Conservation (phyloP, 2,888 invertebrate species). For the Platycheirus albimanus region DNA sequence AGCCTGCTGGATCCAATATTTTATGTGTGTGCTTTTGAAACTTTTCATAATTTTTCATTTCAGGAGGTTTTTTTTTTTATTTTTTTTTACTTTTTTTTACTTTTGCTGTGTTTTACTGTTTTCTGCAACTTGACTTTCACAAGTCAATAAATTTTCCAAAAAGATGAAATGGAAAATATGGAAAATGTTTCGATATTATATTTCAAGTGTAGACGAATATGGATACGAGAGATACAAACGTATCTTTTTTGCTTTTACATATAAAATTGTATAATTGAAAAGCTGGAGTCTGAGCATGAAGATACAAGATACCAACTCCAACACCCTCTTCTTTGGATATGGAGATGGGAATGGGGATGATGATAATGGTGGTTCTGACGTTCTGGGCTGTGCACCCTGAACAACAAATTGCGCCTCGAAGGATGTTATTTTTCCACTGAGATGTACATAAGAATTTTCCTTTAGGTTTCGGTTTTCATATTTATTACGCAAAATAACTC, state of each 20-base stretch:
- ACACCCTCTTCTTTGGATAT: not conserved
- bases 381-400: not conserved
- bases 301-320: not conserved
- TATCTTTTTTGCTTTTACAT: not conserved
- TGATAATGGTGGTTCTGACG: too few relatives aligned
- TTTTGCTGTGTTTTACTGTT: too few relatives aligned
- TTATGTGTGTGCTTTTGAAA: slow-evolving; percentile 42
- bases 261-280: not conserved
- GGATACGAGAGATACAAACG: not conserved
- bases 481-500: slow-evolving; percentile 50
- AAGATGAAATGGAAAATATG: slow-evolving; percentile 28
- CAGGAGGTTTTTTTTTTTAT: slow-evolving; percentile 1
- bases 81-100: too few relatives aligned
- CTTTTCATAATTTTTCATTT: slow-evolving; percentile 41
- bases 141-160: slow-evolving; percentile 56
- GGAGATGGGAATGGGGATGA: too few relatives aligned
- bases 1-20: slow-evolving; percentile 20
- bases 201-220: slow-evolving; percentile 27
- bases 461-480: slow-evolving; percentile 50
- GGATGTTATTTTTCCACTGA: slow-evolving; percentile 33
- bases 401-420: slow-evolving; percentile 25
- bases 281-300: too few relatives aligned
- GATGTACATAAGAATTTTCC: not conserved
- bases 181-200: slow-evolving; percentile 44
- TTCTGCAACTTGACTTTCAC: slow-evolving; percentile 44